Percentiles rank a stretch among this genome's conserved stretches.
These are phyloP conservation scores for Protosalanx chinensis DNA, from an alignment of 2,797 vertebrate genomes.

Conservation along the genomic window DNA sequence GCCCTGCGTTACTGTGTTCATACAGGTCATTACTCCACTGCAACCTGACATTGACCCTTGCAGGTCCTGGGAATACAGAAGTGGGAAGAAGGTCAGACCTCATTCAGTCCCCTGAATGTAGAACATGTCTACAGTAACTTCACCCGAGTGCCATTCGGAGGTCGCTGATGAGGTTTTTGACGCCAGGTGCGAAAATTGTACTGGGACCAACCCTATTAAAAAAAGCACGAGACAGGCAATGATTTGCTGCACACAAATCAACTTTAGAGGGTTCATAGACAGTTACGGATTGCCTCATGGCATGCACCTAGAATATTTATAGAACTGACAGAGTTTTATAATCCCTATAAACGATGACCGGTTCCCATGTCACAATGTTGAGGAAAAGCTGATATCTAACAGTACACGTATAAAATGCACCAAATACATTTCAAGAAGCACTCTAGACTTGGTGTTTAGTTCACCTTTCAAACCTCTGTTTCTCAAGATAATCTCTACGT, in stretches of 20 bases:
- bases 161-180: neutral
- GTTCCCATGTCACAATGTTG: neutral
- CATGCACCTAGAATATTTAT: slow-evolving; percentile 10
- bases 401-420: neutral
- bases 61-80: slow-evolving; percentile 39
- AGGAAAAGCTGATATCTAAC: neutral
- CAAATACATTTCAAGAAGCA: neutral
- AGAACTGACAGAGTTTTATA: slow-evolving; percentile 12
- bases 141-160: neutral
- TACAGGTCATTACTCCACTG: slow-evolving; percentile 12
- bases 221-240: slow-evolving; percentile 1
- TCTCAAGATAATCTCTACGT: slow-evolving; percentile 1
- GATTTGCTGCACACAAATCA: slow-evolving; percentile 9
- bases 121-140: neutral
- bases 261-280: slow-evolving; percentile 5
- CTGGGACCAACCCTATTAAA: neutral
- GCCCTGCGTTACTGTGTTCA: neutral
- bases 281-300: slow-evolving; percentile 9
- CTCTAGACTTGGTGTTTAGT: neutral
- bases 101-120: neutral
- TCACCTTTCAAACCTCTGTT: neutral
- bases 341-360: neutral
- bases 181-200: slow-evolving; percentile 4
- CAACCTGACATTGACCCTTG: slow-evolving; percentile 32
- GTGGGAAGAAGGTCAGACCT: neutral